Base-by-base conservation (phyloP, 2,797 vertebrate species). In the Acrossocheilus wenchowensis region DNA sequence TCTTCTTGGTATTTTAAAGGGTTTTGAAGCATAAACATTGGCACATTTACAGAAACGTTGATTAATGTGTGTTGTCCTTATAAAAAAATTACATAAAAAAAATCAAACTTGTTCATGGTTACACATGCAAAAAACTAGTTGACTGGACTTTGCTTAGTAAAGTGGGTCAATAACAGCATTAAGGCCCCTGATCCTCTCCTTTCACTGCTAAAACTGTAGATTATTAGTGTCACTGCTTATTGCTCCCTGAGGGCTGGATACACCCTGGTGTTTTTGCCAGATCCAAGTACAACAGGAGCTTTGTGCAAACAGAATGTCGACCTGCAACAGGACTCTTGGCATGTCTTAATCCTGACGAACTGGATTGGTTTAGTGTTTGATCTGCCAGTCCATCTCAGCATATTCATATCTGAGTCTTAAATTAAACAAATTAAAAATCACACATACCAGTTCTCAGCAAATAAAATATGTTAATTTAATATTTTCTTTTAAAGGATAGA, bases 261-360 rank as follows among this genome's bases (percentile, higher is more conserved):
- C 85, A 85, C 69, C 52, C 82, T 50, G 3, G 39, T 21, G 26
- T 15, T 50, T 68, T 86, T 83, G 82, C 85, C 79, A 48, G 66
- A 45, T 74, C 21, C n/a, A 64, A 5, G 4, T 79, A 87, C 88
- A 88, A 78, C 68, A 81, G 26, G 74, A 69, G 68, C 82, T 83
- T 90, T 90, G 88, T 90, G 71, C 73, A 52, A 15, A 83, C 6
- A 52, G 34, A 72, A 52, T 15, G 62, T 6, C 23, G 39, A 80
- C 68, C 77, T 83, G 73, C 17, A 34, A n/a, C 5, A 41, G 41
- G 50, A 62, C 19, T 82, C 43, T 48, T 62, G 74, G 43, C 60
- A 60, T 26, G 64, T 66, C 10, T 8, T 34, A 54, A 60, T 78
- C 41, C 54, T 62, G 66, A 8, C 8, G 41, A 87, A 81, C 83